phyloP scores from a whole-genome alignment of 2,113 vertebrate species.

The Calyptommatus sinebrachiatus region DNA sequence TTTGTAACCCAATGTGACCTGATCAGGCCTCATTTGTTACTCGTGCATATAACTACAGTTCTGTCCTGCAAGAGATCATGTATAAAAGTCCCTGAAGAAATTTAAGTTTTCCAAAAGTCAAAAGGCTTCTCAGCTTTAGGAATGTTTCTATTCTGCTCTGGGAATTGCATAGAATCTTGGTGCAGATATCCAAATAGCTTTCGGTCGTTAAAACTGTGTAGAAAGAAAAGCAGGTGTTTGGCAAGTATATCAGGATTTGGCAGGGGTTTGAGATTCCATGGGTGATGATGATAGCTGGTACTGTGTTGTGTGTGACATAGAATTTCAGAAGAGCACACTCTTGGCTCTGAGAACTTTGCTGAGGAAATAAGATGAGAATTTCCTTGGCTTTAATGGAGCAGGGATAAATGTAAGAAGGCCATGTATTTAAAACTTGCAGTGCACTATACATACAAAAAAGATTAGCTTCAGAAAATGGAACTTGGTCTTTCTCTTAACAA shows the following conservation, averaged over 20 bases:
- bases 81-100: conserved; percentile 10
- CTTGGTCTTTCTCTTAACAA: not conserved
- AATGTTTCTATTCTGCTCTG: conserved; percentile 42
- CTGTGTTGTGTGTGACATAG: not conserved
- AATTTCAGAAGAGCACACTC: conserved; percentile 7
- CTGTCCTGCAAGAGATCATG: not conserved
- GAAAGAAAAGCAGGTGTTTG: conserved; percentile 59
- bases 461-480: not conserved
- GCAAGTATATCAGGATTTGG: conserved; percentile 52
- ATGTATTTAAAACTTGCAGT: not conserved
- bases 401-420: not conserved
- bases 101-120: conserved; percentile 34
- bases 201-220: conserved; percentile 12
- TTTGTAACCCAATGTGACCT: not conserved
- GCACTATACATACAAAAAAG: not conserved
- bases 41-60: conserved; percentile 12
- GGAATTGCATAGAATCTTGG: conserved; percentile 27
- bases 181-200: conserved; percentile 30
- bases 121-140: conserved; percentile 30
- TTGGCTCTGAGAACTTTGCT: not conserved
- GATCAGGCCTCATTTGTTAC: conserved; percentile 6
- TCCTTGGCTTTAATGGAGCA: not conserved
- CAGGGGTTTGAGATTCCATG: not conserved
- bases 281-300: conserved; percentile 14
- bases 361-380: not conserved